These are phyloP conservation scores for Campylorhamphus procurvoides DNA, from an alignment of 2,113 vertebrate species.

Conservation along the genomic window DNA sequence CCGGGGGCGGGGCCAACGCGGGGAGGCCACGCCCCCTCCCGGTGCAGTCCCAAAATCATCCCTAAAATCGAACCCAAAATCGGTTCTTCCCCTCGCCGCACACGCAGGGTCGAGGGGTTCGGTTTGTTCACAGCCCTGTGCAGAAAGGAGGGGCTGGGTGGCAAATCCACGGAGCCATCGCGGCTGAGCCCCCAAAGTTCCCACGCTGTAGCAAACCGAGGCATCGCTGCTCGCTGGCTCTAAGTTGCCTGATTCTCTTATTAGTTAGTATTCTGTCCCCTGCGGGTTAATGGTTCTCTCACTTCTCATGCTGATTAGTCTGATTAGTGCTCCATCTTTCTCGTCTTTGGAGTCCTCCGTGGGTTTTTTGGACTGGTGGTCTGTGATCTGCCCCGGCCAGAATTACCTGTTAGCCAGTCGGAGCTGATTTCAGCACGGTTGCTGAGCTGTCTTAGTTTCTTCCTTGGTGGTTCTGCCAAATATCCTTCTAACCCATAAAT, in stretches of 20 bases:
- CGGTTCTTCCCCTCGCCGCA: rapidly evolving
- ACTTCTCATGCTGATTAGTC: background rate
- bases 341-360: background rate
- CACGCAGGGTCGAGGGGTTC: background rate
- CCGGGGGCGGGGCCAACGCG: background rate
- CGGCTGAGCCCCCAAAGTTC: background rate
- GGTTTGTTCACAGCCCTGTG: background rate
- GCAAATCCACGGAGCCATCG: background rate
- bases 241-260: background rate
- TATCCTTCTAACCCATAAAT: background rate
- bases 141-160: background rate
- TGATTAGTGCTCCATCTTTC: background rate
- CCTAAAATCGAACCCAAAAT: too few species aligned
- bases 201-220: background rate
- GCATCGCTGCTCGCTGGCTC: background rate
- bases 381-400: background rate
- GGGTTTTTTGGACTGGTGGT: background rate
- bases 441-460: background rate
- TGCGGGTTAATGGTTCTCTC: background rate
- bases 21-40: background rate
- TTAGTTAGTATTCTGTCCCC: background rate
- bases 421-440: background rate
- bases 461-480: background rate
- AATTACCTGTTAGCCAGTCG: background rate
- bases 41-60: background rate